Percentiles rank a stretch among this genome's conserved stretches.
Conservation (phyloP, 2,113 vertebrate genomes). For the Bostrychus sinensis region DNA sequence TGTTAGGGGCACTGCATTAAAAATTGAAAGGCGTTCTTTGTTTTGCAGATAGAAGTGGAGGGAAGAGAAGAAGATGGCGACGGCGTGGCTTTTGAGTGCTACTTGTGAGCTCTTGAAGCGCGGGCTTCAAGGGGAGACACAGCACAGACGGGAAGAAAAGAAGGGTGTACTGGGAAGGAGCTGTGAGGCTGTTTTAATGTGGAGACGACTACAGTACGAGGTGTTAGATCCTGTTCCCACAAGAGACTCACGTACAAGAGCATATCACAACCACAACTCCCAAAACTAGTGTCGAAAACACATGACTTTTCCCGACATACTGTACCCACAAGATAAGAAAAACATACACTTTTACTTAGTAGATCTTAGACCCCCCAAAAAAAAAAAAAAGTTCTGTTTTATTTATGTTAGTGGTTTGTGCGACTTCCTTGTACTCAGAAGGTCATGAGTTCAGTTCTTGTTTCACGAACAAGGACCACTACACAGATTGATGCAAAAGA, state of each 20-base stretch:
- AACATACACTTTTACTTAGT: too few relatives aligned
- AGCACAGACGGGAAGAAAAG: background rate
- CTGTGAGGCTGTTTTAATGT: background rate
- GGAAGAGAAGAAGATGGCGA: background rate
- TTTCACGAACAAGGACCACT: too few relatives aligned
- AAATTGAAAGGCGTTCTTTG: conserved; percentile 4
- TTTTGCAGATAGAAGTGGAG: background rate
- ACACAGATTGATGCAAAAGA: too few relatives aligned
- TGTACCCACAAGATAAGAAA: too few relatives aligned
- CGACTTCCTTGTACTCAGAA: too few relatives aligned
- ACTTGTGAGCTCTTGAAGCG: background rate
- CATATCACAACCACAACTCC: background rate
- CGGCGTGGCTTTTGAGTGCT: background rate
- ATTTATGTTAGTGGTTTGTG: too few relatives aligned
- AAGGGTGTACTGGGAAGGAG: background rate
- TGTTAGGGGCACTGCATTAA: conserved; percentile 1
- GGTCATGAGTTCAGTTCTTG: too few relatives aligned
- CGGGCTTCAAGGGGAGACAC: background rate
- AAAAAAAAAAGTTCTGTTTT: too few relatives aligned
- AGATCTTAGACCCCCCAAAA: too few relatives aligned
- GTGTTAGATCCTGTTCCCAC: background rate
- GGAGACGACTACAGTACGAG: background rate
- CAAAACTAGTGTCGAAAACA: background rate
- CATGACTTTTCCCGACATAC: too few relatives aligned
- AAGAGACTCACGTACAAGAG: background rate